These are phyloP conservation scores for Bhutanitis thaidina DNA, from an alignment of 2,888 invertebrate genomes.

Conservation along the genomic window DNA sequence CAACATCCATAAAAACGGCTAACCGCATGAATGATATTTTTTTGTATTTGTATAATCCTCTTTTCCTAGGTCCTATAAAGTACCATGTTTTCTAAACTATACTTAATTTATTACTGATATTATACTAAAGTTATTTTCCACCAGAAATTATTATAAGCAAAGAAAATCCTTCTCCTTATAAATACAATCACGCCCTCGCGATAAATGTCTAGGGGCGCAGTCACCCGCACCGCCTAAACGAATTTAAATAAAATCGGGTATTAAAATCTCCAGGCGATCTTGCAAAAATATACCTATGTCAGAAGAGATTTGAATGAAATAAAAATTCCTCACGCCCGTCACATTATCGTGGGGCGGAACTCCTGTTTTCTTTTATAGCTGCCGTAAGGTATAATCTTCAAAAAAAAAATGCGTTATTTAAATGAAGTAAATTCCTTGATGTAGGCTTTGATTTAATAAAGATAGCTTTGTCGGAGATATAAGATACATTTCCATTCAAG, in stretches of 20 bases:
- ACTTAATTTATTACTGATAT: too few species aligned
- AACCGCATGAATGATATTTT: too few species aligned
- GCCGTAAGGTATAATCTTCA: conserved; percentile 80
- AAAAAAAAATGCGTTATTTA: conserved; percentile 80
- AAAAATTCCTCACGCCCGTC: conserved; percentile 77
- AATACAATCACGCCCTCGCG: conserved; percentile 71
- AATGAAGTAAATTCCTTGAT: conserved; percentile 75
- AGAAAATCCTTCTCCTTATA: conserved; percentile 53
- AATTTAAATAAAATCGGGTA: conserved; percentile 78
- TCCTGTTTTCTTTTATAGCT: conserved; percentile 79
- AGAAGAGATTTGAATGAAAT: conserved; percentile 77
- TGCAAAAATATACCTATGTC: conserved; percentile 77
- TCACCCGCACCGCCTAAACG: conserved; percentile 71
- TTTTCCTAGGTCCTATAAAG: too few species aligned
- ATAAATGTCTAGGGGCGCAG: conserved; percentile 71
- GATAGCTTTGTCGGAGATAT: too few species aligned
- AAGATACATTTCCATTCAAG: too few species aligned
- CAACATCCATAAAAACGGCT: too few species aligned
- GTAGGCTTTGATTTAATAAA: conserved; percentile 37
- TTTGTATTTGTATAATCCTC: too few species aligned
- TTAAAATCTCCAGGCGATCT: conserved; percentile 76
- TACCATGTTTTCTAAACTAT: too few species aligned
- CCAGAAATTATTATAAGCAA: conserved; percentile 13
- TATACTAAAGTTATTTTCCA: too few species aligned
- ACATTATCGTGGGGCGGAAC: conserved; percentile 74